Base-by-base conservation (phyloP, 2,888 invertebrate species). In the Helleia helle region DNA sequence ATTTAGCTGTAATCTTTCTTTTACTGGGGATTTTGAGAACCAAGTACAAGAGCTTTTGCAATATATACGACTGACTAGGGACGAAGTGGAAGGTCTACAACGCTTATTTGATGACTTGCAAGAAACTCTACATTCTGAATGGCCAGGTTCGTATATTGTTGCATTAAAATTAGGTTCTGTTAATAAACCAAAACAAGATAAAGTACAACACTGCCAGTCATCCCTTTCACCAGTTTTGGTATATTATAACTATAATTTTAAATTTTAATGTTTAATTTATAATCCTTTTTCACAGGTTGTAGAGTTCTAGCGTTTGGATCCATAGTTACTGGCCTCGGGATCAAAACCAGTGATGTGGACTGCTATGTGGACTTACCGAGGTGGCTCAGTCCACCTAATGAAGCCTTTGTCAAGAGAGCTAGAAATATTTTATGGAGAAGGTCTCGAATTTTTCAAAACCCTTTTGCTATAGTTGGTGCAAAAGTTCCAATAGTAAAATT, bases 401-500 rank as follows among this genome's bases (percentile, higher is more conserved):
- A 55, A 4, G 46, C 40, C 8, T 43, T 49, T 41, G 61, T 65
- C 0, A 26, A 51, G 1, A 42, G 42, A 25, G 81, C 87, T 0
- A 80, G 68, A 45, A 59, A 56, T 7, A 37, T 71, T 0, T 63
- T 90, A 7, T 61, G 55, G n/a, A 59, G 56, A 27, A 60, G 62
- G 12, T 51, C 54, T 0, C 39, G 49, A 2, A 50, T 70, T 9
- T 48, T 46, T 26, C 18, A 38, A 22, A 30, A 48, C 5, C n/a
- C 44, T 2, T 62, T 89, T 42, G 80, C 88, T 1, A 91, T 93
- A 52, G 85, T 88, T 0, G 66, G 70, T 25, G 93, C 93, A 0
- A 90, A 89, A 58, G 91, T 91, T 0, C 94, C 94, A 0, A 92
- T 94, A 43, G 87, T 94, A 0, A 93, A 92, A 56, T 91, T 91